Conservation (phyloP, 2,888 invertebrate genomes). For the Athetis lepigone region DNA sequence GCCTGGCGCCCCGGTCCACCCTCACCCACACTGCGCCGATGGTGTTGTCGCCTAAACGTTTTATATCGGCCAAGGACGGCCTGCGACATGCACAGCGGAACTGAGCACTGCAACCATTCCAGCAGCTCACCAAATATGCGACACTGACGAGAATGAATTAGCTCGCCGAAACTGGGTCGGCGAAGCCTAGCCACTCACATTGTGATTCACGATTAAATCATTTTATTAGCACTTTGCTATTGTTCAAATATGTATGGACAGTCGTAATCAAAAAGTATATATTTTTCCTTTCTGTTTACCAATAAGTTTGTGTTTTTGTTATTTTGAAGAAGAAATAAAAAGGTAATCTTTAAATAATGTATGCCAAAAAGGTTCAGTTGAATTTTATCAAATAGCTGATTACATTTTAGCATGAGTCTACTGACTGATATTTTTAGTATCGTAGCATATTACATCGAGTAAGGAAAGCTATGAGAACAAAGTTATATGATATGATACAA, state of each 20-base stretch:
- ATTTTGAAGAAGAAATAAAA: not conserved
- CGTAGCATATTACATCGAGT: conserved; percentile 24
- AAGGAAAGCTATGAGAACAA: conserved; percentile 19
- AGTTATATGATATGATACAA: conserved; percentile 27
- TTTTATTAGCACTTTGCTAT: conserved; percentile 37
- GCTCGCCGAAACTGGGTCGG: conserved; percentile 68
- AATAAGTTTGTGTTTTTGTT: conserved; percentile 6
- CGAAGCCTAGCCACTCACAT: conserved; percentile 54
- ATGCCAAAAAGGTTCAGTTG: not conserved
- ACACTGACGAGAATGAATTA: conserved; percentile 70
- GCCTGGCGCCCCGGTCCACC: conserved; percentile 67
- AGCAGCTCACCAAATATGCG: conserved; percentile 61
- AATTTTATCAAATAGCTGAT: conserved; percentile 4
- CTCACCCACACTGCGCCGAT: conserved; percentile 68
- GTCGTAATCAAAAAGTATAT: conserved; percentile 12
- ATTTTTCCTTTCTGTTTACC: conserved; percentile 16
- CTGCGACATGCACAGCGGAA: conserved; percentile 70
- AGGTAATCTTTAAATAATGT: conserved; percentile 9
- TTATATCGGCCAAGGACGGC: conserved; percentile 86
- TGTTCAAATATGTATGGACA: conserved; percentile 15
- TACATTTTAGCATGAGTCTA: conserved; percentile 3
- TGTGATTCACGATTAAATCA: conserved; percentile 41
- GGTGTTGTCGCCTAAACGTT: conserved; percentile 79
- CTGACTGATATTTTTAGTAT: conserved; percentile 26
- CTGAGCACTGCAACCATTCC: conserved; percentile 66